Conservation (phyloP, 2,113 vertebrate genomes). For the Telmatochromis sp. region DNA sequence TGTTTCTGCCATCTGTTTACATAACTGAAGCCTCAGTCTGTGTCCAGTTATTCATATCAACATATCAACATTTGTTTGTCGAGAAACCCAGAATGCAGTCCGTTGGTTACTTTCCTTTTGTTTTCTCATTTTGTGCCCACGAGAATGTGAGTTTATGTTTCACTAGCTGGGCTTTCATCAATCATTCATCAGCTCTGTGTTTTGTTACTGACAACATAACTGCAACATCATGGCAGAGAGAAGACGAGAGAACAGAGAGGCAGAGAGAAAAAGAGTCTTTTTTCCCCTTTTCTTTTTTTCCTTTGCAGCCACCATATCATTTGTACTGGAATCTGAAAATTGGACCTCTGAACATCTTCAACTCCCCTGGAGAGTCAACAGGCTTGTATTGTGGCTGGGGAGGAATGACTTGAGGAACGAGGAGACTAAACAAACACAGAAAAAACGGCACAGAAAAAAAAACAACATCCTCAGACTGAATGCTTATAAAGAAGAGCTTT, state of each 20-base stretch:
- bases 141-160: conserved; percentile 14
- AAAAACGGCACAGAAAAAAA: background rate
- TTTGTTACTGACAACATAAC: conserved; percentile 31
- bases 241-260: background rate
- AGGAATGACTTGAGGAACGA: conserved; percentile 8
- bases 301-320: conserved; percentile 17
- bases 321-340: conserved; percentile 49
- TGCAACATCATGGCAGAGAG: background rate
- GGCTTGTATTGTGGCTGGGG: conserved; percentile 5
- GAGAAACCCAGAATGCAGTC: background rate
- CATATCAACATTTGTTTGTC: background rate
- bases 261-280: background rate
- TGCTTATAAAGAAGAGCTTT: background rate
- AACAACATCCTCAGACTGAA: background rate
- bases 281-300: background rate
- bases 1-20: background rate
- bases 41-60: background rate
- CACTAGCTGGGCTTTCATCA: conserved; percentile 7
- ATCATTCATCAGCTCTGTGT: conserved; percentile 31
- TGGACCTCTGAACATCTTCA: conserved; percentile 1
- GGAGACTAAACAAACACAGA: conserved; percentile 24
- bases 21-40: background rate
- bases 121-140: background rate
- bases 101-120: background rate
- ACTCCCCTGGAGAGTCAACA: conserved; percentile 30